Percentiles rank a stretch among this genome's conserved stretches.
phyloP scores from a whole-genome alignment of 30 jellyfish, hydroid and myxozoan genomes.

The Aurelia sp. region DNA sequence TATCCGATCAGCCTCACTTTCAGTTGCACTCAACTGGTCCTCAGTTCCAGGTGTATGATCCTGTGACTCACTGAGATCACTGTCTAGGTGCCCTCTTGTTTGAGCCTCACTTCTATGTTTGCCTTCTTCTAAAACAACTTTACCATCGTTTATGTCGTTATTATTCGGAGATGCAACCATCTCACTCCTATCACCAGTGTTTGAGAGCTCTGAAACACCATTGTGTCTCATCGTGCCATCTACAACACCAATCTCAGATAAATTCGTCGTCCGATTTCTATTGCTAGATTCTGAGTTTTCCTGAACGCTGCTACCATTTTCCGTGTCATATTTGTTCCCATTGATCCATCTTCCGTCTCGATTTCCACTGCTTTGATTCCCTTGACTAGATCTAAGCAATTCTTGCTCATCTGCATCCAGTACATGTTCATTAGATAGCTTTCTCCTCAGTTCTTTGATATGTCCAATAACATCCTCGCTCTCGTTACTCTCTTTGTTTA shows the following conservation, averaged over 20 bases:
- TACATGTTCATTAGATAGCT: slow-evolving; percentile 23
- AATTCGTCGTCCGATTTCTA: too few relatives aligned
- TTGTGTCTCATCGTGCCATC: not conserved
- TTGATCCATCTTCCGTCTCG: not conserved
- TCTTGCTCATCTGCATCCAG: slow-evolving; percentile 10
- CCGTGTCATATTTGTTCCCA: not conserved
- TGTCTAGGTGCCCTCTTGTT: not conserved
- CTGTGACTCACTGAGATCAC: slow-evolving; percentile 3
- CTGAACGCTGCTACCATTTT: not conserved
- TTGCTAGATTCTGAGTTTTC: not conserved
- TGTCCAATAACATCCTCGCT: slow-evolving; percentile 55
- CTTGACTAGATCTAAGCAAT: not conserved
- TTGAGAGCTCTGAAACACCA: not conserved
- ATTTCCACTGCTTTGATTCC: not conserved
- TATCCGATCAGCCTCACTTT: slow-evolving; percentile 68
- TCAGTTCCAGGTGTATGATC: slow-evolving; percentile 43
- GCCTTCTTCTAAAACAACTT: not conserved
- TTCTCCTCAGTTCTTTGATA: slow-evolving; percentile 31
- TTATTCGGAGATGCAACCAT: not conserved
- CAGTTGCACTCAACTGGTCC: slow-evolving; percentile 74
- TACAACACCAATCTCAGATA: too few relatives aligned
- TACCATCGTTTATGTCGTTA: not conserved
- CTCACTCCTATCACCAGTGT: not conserved
- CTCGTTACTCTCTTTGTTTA: not conserved
- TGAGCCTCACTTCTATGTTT: not conserved